phyloP scores from a whole-genome alignment of 92 coral and sea anemone genomes.

The Virgularia gustaviana region DNA sequence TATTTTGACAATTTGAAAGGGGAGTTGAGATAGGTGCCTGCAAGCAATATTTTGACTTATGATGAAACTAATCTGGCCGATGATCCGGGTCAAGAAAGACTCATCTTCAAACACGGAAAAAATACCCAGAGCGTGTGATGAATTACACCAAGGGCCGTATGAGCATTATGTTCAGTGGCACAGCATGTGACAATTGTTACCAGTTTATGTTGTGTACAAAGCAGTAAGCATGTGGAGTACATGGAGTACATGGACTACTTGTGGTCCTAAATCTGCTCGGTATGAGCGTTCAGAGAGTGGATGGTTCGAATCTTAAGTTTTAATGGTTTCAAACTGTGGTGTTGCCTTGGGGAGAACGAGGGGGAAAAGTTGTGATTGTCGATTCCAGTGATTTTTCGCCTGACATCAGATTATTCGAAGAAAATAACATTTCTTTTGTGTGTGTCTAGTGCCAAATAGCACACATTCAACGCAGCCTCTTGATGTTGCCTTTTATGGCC shows the following conservation, averaged over 20 bases:
- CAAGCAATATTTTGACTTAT: slow-evolving; percentile 27
- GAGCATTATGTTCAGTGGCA: slow-evolving; percentile 14
- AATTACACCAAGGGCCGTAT: slow-evolving; percentile 15
- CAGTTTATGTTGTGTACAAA: slow-evolving; percentile 11
- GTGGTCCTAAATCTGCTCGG: slow-evolving; percentile 10
- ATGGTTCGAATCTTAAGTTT: neutral
- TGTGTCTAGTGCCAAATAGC: slow-evolving; percentile 27
- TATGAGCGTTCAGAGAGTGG: slow-evolving; percentile 14
- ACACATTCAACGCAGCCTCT: slow-evolving; percentile 33
- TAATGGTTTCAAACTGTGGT: slow-evolving; percentile 3
- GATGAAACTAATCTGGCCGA: slow-evolving; percentile 24
- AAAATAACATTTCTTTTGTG: neutral
- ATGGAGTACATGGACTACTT: slow-evolving; percentile 12
- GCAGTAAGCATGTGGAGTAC: neutral
- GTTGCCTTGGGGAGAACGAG: neutral
- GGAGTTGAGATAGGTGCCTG: slow-evolving; percentile 4
- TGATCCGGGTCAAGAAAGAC: no score
- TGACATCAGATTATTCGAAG: neutral
- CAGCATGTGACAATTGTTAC: neutral
- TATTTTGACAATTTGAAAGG: slow-evolving; percentile 27
- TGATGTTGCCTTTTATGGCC: slow-evolving; percentile 34
- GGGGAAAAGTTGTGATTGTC: neutral
- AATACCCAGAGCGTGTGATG: slow-evolving; percentile 15
- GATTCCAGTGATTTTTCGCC: neutral
- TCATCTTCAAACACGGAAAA: no score